These are phyloP conservation scores for Oryctolagus cuniculus DNA, from an alignment of 2,113 vertebrate genomes.

Conservation along the genomic window mOryCun1.1 NC_091438.1:160514001-160514500, in stretches of 20 bases:
- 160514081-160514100: neutral
- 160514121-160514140: accelerated
- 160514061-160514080: neutral
- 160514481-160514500: accelerated
- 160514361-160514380: accelerated
- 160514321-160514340: accelerated
- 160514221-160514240: neutral
- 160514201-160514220: too few species aligned
- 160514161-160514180: too few species aligned
- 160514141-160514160: neutral
- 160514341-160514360: accelerated
- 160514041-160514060: neutral
- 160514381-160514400: accelerated
- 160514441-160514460: neutral
- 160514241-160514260: neutral
- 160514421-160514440: accelerated
- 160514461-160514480: neutral
- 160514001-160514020: neutral
- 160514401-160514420: accelerated
- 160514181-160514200: accelerated
- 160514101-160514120: neutral
- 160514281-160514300: accelerated
- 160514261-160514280: neutral
- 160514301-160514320: accelerated
- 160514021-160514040: neutral